Percentiles rank a stretch among this genome's conserved stretches.
Conservation (phyloP, 2,888 invertebrate genomes). For the Sarcophaga subvicina region DNA sequence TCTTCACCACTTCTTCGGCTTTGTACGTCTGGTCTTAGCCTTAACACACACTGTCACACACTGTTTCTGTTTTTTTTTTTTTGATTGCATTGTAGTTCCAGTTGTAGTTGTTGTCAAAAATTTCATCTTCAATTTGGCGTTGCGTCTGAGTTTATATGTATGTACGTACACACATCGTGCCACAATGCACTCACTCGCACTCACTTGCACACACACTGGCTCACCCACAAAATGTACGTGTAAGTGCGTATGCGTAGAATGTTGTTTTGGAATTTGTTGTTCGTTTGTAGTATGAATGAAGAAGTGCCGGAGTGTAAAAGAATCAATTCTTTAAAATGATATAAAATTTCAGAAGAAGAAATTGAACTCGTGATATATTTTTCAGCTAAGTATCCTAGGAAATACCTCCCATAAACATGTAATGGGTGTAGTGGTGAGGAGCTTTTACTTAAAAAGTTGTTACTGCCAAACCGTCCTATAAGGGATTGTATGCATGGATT, state of each 20-base stretch:
- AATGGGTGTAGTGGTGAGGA: too few species aligned
- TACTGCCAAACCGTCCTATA: too few species aligned
- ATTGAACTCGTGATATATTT: too few species aligned
- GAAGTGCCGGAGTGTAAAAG: background rate
- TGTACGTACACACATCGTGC: background rate
- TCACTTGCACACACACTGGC: background rate
- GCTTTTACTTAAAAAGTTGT: too few species aligned
- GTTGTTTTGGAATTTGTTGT: background rate
- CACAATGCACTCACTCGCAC: background rate
- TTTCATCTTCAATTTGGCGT: constrained; percentile 67
- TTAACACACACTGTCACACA: background rate
- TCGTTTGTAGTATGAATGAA: background rate
- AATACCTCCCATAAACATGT: too few species aligned
- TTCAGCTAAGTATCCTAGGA: too few species aligned
- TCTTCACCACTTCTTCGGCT: constrained; percentile 10
- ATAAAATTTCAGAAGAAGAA: background rate
- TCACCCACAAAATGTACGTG: background rate
- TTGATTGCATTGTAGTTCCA: constrained; percentile 18
- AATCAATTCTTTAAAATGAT: constrained; percentile 54
- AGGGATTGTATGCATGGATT: too few species aligned
- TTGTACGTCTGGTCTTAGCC: background rate
- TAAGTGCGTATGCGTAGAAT: constrained; percentile 61
- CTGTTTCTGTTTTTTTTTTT: constrained; percentile 40
- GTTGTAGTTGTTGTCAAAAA: constrained; percentile 57
- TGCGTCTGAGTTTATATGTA: constrained; percentile 42